Percentiles rank a stretch among this genome's conserved stretches.
Evolutionary conservation across 2,888 invertebrate species (phyloP).

Genomic region (Caradrina clavipalpis): DNA sequence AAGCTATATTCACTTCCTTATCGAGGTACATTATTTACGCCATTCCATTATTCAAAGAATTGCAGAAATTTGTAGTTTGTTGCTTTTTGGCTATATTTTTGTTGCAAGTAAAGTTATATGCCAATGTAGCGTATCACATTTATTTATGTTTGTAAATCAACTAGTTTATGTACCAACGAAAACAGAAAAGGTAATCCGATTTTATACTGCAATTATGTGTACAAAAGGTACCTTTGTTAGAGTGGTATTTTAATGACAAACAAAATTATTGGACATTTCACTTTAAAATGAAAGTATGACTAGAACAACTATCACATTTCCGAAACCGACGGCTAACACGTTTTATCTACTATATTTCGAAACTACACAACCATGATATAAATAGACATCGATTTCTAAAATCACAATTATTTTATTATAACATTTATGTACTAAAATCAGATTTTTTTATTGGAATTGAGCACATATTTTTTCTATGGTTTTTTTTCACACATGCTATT

Average conservation of each 20-base stretch:
- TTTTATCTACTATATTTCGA: constrained; percentile 54
- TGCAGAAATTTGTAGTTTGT: not conserved
- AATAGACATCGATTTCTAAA: constrained; percentile 73
- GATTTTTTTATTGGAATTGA: constrained; percentile 32
- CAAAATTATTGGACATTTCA: constrained; percentile 1
- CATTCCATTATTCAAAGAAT: not conserved
- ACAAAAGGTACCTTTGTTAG: not conserved
- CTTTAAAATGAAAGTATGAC: constrained; percentile 28
- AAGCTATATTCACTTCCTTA: constrained; percentile 32
- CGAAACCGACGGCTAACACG: constrained; percentile 60
- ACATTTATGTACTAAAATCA: constrained; percentile 23
- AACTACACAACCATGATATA: constrained; percentile 73
- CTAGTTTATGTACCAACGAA: not conserved
- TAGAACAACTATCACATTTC: constrained; percentile 59
- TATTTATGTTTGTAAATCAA: not conserved
- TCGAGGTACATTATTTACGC: not conserved
- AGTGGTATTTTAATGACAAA: not conserved
- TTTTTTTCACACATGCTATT: constrained; percentile 2
- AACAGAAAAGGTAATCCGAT: not conserved
- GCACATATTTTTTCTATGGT: constrained; percentile 16
- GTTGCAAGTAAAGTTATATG: too few relatives aligned
- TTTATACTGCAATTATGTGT: not conserved
- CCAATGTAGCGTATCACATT: not conserved
- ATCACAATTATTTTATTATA: constrained; percentile 61
- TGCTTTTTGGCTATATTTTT: not conserved